These are phyloP conservation scores for Cyclura pinguis DNA, from an alignment of 2,797 vertebrate species.

Conservation along the genomic window DNA sequence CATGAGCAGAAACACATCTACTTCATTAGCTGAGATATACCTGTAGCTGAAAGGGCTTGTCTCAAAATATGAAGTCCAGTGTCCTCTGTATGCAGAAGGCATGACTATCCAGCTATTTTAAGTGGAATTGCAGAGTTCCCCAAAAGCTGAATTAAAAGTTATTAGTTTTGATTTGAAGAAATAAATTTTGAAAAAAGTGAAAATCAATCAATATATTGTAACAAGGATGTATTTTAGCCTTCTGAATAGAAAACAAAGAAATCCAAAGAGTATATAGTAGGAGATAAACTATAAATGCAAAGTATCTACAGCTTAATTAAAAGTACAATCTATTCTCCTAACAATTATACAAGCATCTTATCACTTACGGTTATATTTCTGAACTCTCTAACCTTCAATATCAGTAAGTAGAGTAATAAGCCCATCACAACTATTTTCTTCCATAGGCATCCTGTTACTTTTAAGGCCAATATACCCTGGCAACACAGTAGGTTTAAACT, in stretches of 20 bases:
- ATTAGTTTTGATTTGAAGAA: neutral
- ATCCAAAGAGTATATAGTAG: neutral
- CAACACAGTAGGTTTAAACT: slow-evolving; percentile 75
- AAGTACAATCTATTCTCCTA: neutral
- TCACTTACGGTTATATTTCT: slow-evolving; percentile 72
- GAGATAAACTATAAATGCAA: neutral
- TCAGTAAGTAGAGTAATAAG: slow-evolving; percentile 88
- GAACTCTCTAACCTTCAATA: slow-evolving; percentile 89
- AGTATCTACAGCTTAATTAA: neutral
- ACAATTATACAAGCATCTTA: slow-evolving; percentile 65
- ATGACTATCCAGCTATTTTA: too few relatives aligned
- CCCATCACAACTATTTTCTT: slow-evolving; percentile 86
- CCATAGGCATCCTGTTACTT: slow-evolving; percentile 81
- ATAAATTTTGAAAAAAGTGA: neutral
- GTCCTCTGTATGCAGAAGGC: too few relatives aligned
- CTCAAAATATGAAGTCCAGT: too few relatives aligned
- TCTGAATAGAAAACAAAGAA: neutral
- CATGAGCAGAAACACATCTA: too few relatives aligned
- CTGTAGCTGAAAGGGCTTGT: too few relatives aligned
- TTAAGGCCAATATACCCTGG: slow-evolving; percentile 77
- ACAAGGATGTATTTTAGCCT: neutral
- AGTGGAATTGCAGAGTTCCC: too few relatives aligned
- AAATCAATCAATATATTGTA: neutral
- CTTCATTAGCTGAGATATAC: too few relatives aligned
- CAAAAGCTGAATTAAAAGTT: neutral